Evolutionary conservation across 2,113 vertebrate genomes (phyloP).

Genomic region (Bungarus multicinctus): DNA sequence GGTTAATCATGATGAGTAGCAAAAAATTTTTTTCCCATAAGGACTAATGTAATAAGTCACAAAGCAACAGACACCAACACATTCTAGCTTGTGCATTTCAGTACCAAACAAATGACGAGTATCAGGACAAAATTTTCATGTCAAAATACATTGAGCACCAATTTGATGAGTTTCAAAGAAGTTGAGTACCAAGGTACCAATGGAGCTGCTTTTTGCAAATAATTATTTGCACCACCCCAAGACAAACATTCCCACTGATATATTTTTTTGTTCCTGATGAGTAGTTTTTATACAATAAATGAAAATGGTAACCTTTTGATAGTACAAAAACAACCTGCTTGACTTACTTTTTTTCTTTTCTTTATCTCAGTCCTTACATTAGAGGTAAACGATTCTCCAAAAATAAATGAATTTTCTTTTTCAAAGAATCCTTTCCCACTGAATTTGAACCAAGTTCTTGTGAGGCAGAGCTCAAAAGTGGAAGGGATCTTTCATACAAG

Average conservation of each 20-base stretch:
- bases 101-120: neutral
- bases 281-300: neutral
- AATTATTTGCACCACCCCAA: neutral
- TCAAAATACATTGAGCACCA: neutral
- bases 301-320: neutral
- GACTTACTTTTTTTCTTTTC: neutral
- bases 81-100: neutral
- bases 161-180: neutral
- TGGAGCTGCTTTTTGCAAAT: neutral
- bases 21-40: neutral
- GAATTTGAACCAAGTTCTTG: neutral
- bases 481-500: neutral
- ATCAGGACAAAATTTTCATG: neutral
- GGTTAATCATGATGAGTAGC: neutral
- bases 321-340: neutral
- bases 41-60: neutral
- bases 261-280: neutral
- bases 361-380: neutral
- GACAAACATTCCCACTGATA: neutral
- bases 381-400: neutral
- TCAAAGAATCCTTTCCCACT: neutral
- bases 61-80: neutral
- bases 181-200: neutral
- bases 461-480: neutral
- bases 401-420: neutral